Percentiles rank a stretch among this genome's conserved stretches.
Evolutionary conservation across 2,888 invertebrate genomes (phyloP).

Genomic region (Neoascia interrupta): DNA sequence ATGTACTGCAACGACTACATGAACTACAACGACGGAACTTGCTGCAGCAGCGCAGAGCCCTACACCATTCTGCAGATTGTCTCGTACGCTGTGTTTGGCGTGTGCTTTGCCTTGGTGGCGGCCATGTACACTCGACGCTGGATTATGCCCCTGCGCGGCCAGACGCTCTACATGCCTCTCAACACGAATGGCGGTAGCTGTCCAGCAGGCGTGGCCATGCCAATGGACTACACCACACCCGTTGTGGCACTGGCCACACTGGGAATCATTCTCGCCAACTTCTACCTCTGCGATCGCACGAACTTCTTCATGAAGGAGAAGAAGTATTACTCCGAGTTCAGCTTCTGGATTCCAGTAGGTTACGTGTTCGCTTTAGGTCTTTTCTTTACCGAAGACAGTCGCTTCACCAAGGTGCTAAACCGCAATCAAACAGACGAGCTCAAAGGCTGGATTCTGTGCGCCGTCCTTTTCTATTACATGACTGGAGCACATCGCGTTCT

Average conservation of each 20-base stretch:
- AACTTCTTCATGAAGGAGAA: conserved; percentile 99
- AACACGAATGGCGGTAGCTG: conserved; percentile 66
- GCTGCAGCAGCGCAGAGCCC: conserved; percentile 93
- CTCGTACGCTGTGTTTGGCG: conserved; percentile 88
- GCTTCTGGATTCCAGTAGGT: conserved; percentile 97
- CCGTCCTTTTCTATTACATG: conserved; percentile 95
- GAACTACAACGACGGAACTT: conserved; percentile 98
- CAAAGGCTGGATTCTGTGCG: conserved; percentile 98
- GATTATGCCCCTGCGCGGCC: conserved; percentile 80
- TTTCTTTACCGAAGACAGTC: conserved; percentile 96
- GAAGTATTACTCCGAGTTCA: conserved; percentile 97
- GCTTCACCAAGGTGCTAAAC: conserved; percentile 90
- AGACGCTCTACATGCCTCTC: conserved; percentile 78
- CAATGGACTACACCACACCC: conserved; percentile 80
- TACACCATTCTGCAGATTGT: conserved; percentile 92
- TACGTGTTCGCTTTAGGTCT: conserved; percentile 95
- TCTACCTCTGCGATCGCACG: conserved; percentile 96
- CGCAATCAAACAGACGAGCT: conserved; percentile 96
- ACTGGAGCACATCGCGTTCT: conserved; percentile 95
- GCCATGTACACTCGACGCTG: conserved; percentile 81
- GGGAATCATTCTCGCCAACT: conserved; percentile 93
- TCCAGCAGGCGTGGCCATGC: conserved; percentile 71
- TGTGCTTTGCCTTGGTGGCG: conserved; percentile 83
- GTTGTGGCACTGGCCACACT: conserved; percentile 87
- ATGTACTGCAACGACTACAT: conserved; percentile 98